Evolutionary conservation across 2,113 vertebrate species (phyloP), one percentile per base, ranked within the genome.

Genomic region (Lampris megalopsis): DNA sequence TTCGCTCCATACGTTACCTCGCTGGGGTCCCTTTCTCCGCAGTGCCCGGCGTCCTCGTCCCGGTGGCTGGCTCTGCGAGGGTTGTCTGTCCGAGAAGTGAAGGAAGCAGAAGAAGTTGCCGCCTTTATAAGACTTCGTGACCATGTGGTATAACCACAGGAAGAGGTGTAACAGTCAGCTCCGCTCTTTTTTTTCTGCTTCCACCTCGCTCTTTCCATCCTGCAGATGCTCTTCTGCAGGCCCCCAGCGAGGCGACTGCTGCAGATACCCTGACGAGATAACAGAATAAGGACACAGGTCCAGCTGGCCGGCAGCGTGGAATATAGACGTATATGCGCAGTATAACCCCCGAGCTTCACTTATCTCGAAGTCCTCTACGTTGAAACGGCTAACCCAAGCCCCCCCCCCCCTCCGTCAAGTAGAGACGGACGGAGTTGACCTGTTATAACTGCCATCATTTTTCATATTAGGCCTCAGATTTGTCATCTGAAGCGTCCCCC

Each of bases 111-210:
- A 93, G 92, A 89, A 75, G 86, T 68, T 4, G 86, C 75, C 92
- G 90, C 88, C 87, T 94, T 92, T 94, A 94, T 91, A 95, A 95
- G 68, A 86, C 86, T 83, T 69, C 63, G 9, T 5, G 54, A 48
- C 73, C 94, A 95, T 92, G 92, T 95, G 94, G 88, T 68, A 82
- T 54, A 86, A 94, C 94, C 94, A 95, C 94, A 94, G 94, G 94
- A 95, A 95, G 93, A 92, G 94, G 94, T 94, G 75, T 91, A 95
- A 95, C 94, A 94, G 93, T 94, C 93, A 86, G 75, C 77, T 84
- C 47, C 81, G 76, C 80, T 84, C 80, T 89, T 80, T 71, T 80
- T 24, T 83, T 88, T 86, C 73, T 5, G 60, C 87, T 88, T 91
- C 88, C 88, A 80, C 5, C 83, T 83, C 49, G 2, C 24, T 50